Evolutionary conservation across 2,888 invertebrate genomes (phyloP).

Genomic region (Parascotia fuliginaria): DNA sequence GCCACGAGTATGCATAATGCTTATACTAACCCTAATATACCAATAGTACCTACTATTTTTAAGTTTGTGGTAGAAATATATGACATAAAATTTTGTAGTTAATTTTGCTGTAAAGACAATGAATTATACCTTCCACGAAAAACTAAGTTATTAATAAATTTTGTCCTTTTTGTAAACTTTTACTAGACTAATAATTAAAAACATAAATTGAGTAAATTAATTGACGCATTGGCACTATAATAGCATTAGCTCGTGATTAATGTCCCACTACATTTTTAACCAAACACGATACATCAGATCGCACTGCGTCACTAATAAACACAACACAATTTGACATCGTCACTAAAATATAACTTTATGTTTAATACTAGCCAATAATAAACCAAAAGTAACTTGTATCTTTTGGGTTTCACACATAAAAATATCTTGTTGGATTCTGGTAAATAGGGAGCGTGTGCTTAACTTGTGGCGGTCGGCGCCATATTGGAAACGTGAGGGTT

Average conservation of each 20-base stretch:
- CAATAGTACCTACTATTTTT: too few relatives aligned
- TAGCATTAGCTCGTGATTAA: constrained; percentile 59
- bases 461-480: constrained; percentile 78
- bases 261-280: constrained; percentile 50
- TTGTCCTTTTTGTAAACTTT: too few relatives aligned
- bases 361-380: background rate
- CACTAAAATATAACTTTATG: constrained; percentile 22
- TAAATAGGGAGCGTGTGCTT: constrained; percentile 76
- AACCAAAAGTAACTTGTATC: constrained; percentile 3
- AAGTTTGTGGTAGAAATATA: too few relatives aligned
- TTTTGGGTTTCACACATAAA: constrained; percentile 21
- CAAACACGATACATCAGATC: constrained; percentile 65
- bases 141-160: too few relatives aligned
- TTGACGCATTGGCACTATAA: constrained; percentile 50
- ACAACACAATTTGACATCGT: constrained; percentile 24
- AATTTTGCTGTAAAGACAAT: too few relatives aligned
- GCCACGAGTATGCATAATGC: too few relatives aligned
- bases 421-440: constrained; percentile 40
- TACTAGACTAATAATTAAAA: background rate
- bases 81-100: too few relatives aligned
- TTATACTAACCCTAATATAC: too few relatives aligned
- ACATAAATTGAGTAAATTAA: constrained; percentile 24
- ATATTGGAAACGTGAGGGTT: constrained; percentile 78
- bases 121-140: too few relatives aligned
- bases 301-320: constrained; percentile 59